These are phyloP conservation scores for Drosophila niveifrons DNA, from an alignment of 2,888 invertebrate genomes.

Conservation along the genomic window DNA sequence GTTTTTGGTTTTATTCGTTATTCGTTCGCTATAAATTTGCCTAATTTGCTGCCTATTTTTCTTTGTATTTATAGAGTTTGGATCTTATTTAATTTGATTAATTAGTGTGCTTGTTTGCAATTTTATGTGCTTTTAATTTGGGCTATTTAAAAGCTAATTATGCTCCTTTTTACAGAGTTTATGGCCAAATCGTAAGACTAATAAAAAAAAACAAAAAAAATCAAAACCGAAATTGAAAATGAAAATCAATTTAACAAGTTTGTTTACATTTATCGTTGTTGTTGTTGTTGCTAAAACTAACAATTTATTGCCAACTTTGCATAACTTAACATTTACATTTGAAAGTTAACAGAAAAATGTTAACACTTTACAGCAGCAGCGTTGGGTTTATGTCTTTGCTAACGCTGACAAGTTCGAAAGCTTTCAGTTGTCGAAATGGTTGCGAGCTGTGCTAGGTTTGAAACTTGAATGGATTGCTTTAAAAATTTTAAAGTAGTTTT, in stretches of 20 bases:
- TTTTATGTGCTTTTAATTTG: conserved; percentile 26
- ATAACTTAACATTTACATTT: conserved; percentile 10
- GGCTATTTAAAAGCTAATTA: conserved; percentile 28
- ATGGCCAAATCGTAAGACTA: conserved; percentile 33
- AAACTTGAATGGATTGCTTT: conserved; percentile 3
- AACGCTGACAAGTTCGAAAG: conserved; percentile 2
- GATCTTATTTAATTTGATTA: conserved; percentile 3
- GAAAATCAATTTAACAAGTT: conserved; percentile 16
- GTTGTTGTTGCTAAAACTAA: conserved; percentile 25
- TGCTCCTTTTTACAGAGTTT: conserved; percentile 27
- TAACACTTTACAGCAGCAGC: conserved; percentile 8
- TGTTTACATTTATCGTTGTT: conserved; percentile 24
- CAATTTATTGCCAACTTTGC: background rate
- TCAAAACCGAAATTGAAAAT: background rate
- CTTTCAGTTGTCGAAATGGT: conserved; percentile 32
- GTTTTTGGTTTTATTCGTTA: conserved; percentile 43
- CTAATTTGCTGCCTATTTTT: conserved; percentile 6
- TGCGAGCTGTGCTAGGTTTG: conserved; percentile 8
- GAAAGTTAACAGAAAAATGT: conserved; percentile 14
- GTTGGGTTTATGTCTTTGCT: conserved; percentile 32
- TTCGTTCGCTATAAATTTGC: conserved; percentile 21
- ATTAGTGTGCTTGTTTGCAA: conserved; percentile 19
- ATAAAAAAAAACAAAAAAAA: conserved; percentile 32
- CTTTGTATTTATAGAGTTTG: conserved; percentile 13
- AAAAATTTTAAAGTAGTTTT: background rate